Conservation (phyloP, 2,888 invertebrate genomes). For the Ophion obscuratus region DNA sequence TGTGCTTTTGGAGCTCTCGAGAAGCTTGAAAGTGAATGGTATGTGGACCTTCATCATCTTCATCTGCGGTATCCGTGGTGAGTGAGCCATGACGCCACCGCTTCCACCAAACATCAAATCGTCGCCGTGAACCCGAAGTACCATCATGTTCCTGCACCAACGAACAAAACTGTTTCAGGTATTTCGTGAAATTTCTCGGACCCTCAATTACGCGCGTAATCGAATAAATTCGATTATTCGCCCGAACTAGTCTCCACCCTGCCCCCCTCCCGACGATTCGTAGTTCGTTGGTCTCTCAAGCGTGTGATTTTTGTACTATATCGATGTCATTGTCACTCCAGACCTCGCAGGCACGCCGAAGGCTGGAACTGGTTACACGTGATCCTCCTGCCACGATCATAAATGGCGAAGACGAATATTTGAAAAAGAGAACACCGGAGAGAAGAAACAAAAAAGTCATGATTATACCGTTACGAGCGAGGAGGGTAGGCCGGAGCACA, state of each 20-base stretch:
- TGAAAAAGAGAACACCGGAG: too few relatives aligned
- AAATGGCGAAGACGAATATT: too few relatives aligned
- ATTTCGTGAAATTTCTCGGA: conserved; percentile 15
- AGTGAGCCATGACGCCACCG: conserved; percentile 84
- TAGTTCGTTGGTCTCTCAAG: background rate
- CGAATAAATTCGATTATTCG: too few relatives aligned
- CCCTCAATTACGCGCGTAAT: too few relatives aligned
- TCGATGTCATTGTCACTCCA: background rate
- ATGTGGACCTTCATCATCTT: conserved; percentile 94
- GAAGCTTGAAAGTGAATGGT: conserved; percentile 92
- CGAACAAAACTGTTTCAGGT: conserved; percentile 60
- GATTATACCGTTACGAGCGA: conserved; percentile 30
- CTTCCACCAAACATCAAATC: conserved; percentile 87
- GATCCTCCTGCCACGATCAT: background rate
- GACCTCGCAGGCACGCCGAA: background rate
- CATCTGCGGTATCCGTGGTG: conserved; percentile 89
- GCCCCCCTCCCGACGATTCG: too few relatives aligned
- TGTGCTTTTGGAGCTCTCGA: conserved; percentile 89
- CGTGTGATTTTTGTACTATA: background rate
- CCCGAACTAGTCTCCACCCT: too few relatives aligned
- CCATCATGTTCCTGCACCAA: conserved; percentile 89
- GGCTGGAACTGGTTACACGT: background rate
- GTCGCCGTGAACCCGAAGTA: conserved; percentile 90
- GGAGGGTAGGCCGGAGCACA: conserved; percentile 4
- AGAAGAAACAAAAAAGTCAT: too few relatives aligned